Base-by-base conservation (phyloP, 2,113 vertebrate species). In the Monarcha castaneiventris region DNA sequence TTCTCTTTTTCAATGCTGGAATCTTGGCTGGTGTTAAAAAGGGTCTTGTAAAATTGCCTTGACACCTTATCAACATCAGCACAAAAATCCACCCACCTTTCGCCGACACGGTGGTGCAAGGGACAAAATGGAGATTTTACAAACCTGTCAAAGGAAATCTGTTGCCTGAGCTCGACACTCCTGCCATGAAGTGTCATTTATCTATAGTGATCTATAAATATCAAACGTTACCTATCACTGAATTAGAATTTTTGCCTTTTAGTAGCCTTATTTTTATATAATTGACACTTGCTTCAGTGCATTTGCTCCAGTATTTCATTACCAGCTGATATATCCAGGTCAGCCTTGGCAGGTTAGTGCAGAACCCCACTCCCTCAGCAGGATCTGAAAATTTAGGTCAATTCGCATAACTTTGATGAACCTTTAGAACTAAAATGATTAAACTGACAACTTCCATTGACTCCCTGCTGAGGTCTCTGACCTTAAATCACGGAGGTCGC, bases 361-460 rank as follows among this genome's bases (percentile, higher is more conserved):
- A 77, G 68, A 90, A 92, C 81, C 59, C 83, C 44, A 39, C 48
- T 93, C 91, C 75, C 95, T 74, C 92, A 93, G 94, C 90, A 96
- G 75, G 90, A 80, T 26, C 76, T 46, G 58, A 72, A 90, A 93
- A 96, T 93, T 85, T 30, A 94, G 93, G 95, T 95, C 94, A 93
- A 73, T 81, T 79, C 1, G 0, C 27, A 5, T 87, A 92, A 94
- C 35, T 96, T 1, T 77, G 78, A 96, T 59, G 80, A 93, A 84
- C 62, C 87, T 83, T 75, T 67, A 91, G 13, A 84, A 80, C 9
- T 16, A 64, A 93, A 89, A 82, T 87, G 23, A 97, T 93, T 94
- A 62, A 96, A 94, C 78, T 26, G 87, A 89, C 90, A 91, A 56
- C 61, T 89, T 93, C 39, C 59, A 89, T 6, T 46, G 89, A 76